These are phyloP conservation scores for Leptobrachium leishanense DNA, from an alignment of 2,113 vertebrate genomes.

Conservation along the genomic window DNA sequence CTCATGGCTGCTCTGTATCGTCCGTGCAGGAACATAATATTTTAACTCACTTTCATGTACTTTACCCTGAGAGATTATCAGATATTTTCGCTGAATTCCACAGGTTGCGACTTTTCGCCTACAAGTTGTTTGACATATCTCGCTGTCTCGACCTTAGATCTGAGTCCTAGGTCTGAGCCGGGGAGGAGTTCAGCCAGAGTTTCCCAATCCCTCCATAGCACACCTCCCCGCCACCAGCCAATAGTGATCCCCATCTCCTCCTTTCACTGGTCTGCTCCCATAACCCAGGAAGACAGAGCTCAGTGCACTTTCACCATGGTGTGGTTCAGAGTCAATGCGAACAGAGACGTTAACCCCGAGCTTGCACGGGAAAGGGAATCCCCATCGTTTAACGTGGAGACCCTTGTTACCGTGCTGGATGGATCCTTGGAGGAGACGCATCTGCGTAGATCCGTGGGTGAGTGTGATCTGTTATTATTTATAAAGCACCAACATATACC, in stretches of 20 bases:
- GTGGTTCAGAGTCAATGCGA: slow-evolving; percentile 36
- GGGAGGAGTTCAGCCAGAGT: not conserved
- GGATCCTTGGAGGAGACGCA: slow-evolving; percentile 51
- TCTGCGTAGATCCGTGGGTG: slow-evolving; percentile 65
- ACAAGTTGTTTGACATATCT: not conserved
- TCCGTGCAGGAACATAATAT: too few species aligned
- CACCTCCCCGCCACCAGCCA: not conserved
- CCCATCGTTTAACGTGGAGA: slow-evolving; percentile 63
- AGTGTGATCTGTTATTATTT: slow-evolving; percentile 46
- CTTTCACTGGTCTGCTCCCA: not conserved
- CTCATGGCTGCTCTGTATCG: too few species aligned
- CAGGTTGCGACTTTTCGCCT: not conserved
- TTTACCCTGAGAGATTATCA: too few species aligned
- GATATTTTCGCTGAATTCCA: not conserved
- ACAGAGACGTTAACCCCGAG: slow-evolving; percentile 60
- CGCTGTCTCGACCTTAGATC: not conserved
- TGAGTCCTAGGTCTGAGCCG: not conserved
- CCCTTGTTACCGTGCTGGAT: slow-evolving; percentile 63
- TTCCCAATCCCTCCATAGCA: not conserved
- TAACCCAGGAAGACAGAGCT: not conserved
- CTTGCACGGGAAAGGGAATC: slow-evolving; percentile 59
- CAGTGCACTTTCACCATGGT: slow-evolving; percentile 49
- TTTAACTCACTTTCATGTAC: too few species aligned
- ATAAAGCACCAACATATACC: not conserved
- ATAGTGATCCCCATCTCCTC: not conserved